Percentiles rank a stretch among this genome's conserved stretches.
Conservation (phyloP, 2,888 invertebrate species). For the Epinotia bilunana region DNA sequence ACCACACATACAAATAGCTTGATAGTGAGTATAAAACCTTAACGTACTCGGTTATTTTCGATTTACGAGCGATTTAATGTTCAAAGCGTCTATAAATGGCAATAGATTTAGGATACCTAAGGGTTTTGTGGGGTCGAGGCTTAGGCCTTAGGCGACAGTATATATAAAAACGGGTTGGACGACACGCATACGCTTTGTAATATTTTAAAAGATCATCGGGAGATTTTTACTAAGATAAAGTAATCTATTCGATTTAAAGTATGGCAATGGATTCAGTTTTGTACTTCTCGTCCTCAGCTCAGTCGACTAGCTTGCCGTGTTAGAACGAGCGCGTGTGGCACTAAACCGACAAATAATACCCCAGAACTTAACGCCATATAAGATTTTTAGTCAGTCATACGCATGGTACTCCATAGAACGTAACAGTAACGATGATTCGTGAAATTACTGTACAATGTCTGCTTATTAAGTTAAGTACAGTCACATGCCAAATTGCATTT, state of each 20-base stretch:
- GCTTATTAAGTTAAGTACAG: not conserved
- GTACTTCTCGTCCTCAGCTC: no score
- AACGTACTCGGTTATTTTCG: constrained; percentile 20
- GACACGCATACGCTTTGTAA: not conserved
- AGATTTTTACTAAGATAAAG: no score
- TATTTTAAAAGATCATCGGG: no score
- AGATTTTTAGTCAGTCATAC: not conserved
- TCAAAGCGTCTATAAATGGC: constrained; percentile 1
- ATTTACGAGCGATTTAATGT: constrained; percentile 26
- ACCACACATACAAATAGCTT: not conserved
- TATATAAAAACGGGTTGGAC: not conserved
- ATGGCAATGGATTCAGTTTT: no score
- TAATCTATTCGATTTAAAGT: no score
- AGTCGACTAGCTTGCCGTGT: not conserved
- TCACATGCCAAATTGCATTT: not conserved
- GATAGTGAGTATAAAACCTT: constrained; percentile 14
- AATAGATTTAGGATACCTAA: constrained; percentile 2
- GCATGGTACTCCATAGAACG: not conserved
- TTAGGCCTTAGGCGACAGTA: not conserved
- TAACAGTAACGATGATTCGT: not conserved
- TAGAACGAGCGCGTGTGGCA: not conserved
- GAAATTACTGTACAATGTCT: not conserved
- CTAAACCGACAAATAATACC: not conserved
- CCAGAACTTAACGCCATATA: not conserved
- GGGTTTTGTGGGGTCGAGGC: not conserved